Percentiles rank a stretch among this genome's conserved stretches.
phyloP scores from a whole-genome alignment of 2,797 vertebrate genomes.

The Malacoraja senta region DNA sequence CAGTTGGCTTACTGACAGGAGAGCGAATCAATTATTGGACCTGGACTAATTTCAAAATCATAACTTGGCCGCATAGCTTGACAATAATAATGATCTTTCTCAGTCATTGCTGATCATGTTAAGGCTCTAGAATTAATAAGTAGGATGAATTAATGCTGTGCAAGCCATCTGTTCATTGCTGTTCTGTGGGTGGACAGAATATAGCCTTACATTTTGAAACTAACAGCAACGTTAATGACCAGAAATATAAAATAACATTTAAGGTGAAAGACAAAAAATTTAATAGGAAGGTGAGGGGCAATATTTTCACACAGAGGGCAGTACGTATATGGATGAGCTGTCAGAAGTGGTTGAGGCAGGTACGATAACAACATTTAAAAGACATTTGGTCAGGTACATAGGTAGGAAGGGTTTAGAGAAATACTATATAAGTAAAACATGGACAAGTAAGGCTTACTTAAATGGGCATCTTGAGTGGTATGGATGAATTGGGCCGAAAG shows the following conservation, averaged over 20 bases:
- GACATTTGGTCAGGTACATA: too few species aligned
- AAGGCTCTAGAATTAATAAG: constrained; percentile 7
- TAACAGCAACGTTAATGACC: not conserved
- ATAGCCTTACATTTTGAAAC: not conserved
- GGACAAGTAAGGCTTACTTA: too few species aligned
- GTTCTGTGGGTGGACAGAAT: not conserved
- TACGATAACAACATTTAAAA: too few species aligned
- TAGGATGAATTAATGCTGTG: constrained; percentile 22
- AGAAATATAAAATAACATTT: constrained; percentile 19
- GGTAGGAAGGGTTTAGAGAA: too few species aligned
- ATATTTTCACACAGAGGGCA: too few species aligned
- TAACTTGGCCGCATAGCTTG: not conserved
- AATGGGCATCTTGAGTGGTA: too few species aligned
- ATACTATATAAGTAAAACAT: too few species aligned
- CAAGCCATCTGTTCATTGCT: constrained; percentile 15
- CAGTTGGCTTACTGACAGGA: not conserved
- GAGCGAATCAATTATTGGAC: constrained; percentile 4
- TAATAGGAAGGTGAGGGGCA: too few species aligned
- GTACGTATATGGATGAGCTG: too few species aligned
- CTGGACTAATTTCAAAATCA: constrained; percentile 27
- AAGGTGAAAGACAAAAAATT: not conserved
- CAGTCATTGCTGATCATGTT: constrained; percentile 13
- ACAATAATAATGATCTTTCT: constrained; percentile 8
- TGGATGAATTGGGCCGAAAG: too few species aligned
- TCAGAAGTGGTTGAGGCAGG: too few species aligned